These are phyloP conservation scores for Pandemis heparana DNA, from an alignment of 2,888 invertebrate species.

Conservation along the genomic window DNA sequence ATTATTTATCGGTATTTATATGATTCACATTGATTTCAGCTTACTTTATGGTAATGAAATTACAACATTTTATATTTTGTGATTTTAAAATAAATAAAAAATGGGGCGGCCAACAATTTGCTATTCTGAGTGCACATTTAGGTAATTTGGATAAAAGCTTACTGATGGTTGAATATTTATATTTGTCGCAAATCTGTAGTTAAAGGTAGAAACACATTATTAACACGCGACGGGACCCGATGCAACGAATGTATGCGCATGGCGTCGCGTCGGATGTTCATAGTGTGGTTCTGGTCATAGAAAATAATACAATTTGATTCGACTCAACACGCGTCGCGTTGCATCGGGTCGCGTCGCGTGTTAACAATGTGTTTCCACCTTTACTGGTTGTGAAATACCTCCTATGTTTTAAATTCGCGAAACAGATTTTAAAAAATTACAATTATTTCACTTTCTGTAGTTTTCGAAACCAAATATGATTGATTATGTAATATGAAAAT, in stretches of 20 bases:
- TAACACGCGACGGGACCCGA: too few relatives aligned
- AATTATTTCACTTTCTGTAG: neutral
- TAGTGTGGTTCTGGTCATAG: too few relatives aligned
- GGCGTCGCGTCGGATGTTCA: too few relatives aligned
- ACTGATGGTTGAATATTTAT: neutral
- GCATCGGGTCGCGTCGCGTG: too few relatives aligned
- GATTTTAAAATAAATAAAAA: slow-evolving; percentile 28
- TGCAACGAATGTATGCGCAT: too few relatives aligned
- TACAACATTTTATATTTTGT: slow-evolving; percentile 36
- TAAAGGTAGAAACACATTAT: too few relatives aligned
- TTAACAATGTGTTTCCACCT: too few relatives aligned
- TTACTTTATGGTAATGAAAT: slow-evolving; percentile 29
- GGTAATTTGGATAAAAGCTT: slow-evolving; percentile 6
- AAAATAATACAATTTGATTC: too few relatives aligned
- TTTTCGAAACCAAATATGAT: neutral
- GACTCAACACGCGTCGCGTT: too few relatives aligned
- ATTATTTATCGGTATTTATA: slow-evolving; percentile 53
- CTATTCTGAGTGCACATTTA: slow-evolving; percentile 11
- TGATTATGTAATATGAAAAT: neutral
- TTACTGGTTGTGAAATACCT: too few relatives aligned
- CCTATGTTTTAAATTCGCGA: neutral
- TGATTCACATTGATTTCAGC: slow-evolving; percentile 54
- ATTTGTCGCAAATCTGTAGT: too few relatives aligned
- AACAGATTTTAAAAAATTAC: neutral
- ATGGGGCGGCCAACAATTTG: slow-evolving; percentile 10